Conservation (phyloP, 2,888 invertebrate species). For the Drosophila mimetica region DNA sequence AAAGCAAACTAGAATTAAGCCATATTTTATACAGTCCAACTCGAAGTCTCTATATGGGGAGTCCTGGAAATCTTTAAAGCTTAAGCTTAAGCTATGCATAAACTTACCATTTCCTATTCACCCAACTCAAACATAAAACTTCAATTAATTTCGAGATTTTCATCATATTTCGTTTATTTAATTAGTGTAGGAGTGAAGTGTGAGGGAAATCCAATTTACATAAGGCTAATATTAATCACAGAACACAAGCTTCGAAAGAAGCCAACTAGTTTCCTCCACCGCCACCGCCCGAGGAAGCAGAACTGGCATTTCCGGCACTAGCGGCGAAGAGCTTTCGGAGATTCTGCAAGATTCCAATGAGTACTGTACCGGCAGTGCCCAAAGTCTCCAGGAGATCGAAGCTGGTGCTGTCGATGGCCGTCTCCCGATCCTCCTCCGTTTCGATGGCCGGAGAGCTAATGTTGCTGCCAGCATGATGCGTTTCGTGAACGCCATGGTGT, state of each 20-base stretch:
- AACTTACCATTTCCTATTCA: background rate
- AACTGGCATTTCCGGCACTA: constrained; percentile 78
- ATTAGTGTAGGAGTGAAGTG: constrained; percentile 35
- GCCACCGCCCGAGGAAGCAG: constrained; percentile 72
- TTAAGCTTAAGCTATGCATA: background rate
- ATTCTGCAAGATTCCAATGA: constrained; percentile 80
- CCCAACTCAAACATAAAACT: constrained; percentile 3
- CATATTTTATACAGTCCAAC: constrained; percentile 14
- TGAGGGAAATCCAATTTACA: constrained; percentile 20
- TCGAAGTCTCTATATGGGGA: background rate
- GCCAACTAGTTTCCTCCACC: constrained; percentile 36
- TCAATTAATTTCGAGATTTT: constrained; percentile 1
- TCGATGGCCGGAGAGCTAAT: constrained; percentile 76
- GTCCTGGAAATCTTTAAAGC: too few relatives aligned
- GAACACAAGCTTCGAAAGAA: constrained; percentile 43
- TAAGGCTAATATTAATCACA: constrained; percentile 67
- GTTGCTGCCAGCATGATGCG: constrained; percentile 48
- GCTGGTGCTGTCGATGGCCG: constrained; percentile 77
- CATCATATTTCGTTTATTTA: constrained; percentile 16
- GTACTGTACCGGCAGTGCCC: constrained; percentile 74
- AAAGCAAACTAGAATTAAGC: background rate
- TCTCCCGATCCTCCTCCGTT: constrained; percentile 82
- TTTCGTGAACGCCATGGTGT: constrained; percentile 59
- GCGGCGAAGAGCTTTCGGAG: constrained; percentile 80
- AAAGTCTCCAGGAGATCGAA: constrained; percentile 80